Evolutionary conservation across 2,888 invertebrate species (phyloP), one percentile per base, ranked within the genome.

Genomic region (Crepidodera aurea): DNA sequence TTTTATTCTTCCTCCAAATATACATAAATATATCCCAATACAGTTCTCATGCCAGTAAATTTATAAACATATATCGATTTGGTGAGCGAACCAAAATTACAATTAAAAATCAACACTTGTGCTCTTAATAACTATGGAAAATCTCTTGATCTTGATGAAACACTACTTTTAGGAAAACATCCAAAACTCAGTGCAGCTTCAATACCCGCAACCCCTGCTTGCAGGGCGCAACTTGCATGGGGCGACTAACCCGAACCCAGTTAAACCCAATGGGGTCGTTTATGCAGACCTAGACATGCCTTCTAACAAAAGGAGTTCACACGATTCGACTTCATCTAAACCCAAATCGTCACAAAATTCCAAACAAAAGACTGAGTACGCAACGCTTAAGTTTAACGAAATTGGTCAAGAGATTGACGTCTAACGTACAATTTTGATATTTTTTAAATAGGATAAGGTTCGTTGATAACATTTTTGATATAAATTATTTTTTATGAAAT

Each of bases 351-450:
- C 71, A 54, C 78, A 77, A 70, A 79, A 78, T 70, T 72, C 71
- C 62, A 81, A 82, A 75, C 78, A 79, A 67, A 79, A 82, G 80
- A 85, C 87, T 75, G 87, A 88, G 78, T 88, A 88, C 77, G 85
- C 87, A 59, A 87, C 88, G 73, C 82, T 88, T 73, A 86, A 86
- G 79, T 88, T 88, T 81, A 86, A 87, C 77, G 88, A 88, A 78
- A 84, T 88, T 69, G 87, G 87, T 70, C 86, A 86, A 78, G 87
- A 88, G 77, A 87, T 88, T 76, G 87, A 88, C 79, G 87, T 88
- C 78, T 88, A 84, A 85, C 84, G 82, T 80, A 78, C 70, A 71
- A 64, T 73, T 69, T 57, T 68, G 64, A 40, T 58, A 58, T 65
- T 66, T 71, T 74, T 74, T 67, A 10, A 27, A 27, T 67, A 70